A percentile compares a stretch with the other conserved stretches of the same genome.
These are phyloP conservation scores for Sepiola atlantica DNA, from an alignment of 2,888 invertebrate species.

Conservation along the genomic window DNA sequence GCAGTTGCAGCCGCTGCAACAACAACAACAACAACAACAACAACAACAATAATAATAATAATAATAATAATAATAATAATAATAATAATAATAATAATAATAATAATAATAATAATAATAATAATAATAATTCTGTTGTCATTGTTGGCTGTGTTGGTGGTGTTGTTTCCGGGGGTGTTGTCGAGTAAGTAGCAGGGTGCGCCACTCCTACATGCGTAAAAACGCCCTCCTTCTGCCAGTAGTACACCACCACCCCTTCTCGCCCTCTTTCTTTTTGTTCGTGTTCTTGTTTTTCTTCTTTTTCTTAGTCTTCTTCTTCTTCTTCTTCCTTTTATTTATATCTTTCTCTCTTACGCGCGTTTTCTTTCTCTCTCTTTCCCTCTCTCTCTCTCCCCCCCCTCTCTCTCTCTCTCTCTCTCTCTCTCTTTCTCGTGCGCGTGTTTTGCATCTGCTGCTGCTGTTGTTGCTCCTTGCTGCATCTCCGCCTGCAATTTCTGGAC, in stretches of 20 bases:
- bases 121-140: too few species aligned
- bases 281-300: too few species aligned
- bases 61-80: too few species aligned
- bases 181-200: background rate
- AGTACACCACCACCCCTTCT: background rate
- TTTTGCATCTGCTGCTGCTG: background rate
- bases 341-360: background rate
- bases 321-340: background rate
- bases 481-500: background rate
- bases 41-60: too few species aligned
- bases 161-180: background rate
- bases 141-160: background rate
- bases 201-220: background rate
- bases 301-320: too few species aligned
- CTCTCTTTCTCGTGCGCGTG: background rate
- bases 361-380: background rate
- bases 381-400: background rate
- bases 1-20: background rate
- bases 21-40: background rate
- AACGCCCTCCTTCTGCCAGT: background rate
- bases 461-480: background rate
- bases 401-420: background rate
- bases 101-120: too few species aligned
- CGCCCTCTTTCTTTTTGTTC: background rate
- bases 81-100: too few species aligned